Conservation (phyloP, 2,113 vertebrate species). For the Macroglossus sobrinus region DNA sequence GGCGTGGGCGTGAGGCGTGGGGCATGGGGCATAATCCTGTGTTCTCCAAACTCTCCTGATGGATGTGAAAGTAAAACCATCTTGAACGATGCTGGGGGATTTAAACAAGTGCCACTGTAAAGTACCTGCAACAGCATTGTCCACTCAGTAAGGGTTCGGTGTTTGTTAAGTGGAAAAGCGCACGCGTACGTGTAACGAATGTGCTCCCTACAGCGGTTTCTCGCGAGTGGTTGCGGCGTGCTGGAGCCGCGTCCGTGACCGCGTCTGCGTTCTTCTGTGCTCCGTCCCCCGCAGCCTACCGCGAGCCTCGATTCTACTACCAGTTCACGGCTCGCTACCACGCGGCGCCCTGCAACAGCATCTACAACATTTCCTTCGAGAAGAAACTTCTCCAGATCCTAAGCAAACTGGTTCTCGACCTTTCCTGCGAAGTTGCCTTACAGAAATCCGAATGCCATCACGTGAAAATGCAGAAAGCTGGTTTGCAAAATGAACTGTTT, state of each 20-base stretch:
- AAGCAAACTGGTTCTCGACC: conserved; percentile 66
- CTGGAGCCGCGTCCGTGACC: too few relatives aligned
- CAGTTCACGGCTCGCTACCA: conserved; percentile 74
- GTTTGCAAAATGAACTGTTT: conserved; percentile 78
- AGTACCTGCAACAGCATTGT: not conserved
- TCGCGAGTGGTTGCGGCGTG: not conserved
- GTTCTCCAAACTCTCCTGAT: not conserved
- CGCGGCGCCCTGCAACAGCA: conserved; percentile 67
- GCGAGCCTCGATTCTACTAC: conserved; percentile 64
- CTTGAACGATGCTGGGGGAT: not conserved
- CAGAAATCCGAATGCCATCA: conserved; percentile 76
- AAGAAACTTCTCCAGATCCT: conserved; percentile 71
- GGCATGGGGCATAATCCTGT: not conserved
- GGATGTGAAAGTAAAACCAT: not conserved
- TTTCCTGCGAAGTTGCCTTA: conserved; percentile 70
- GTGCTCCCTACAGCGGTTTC: not conserved
- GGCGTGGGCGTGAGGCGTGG: too few relatives aligned
- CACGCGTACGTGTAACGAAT: not conserved
- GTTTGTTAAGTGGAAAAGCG: not conserved
- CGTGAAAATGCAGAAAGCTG: conserved; percentile 78
- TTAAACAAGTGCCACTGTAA: not conserved
- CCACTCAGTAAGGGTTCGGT: not conserved
- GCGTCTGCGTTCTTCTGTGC: too few relatives aligned
- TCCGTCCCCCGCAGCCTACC: conserved; percentile 65
- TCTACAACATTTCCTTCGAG: conserved; percentile 71